Evolutionary conservation across 1,140 invertebrate species (phyloP).

Genomic region (Ips nitidus): DNA sequence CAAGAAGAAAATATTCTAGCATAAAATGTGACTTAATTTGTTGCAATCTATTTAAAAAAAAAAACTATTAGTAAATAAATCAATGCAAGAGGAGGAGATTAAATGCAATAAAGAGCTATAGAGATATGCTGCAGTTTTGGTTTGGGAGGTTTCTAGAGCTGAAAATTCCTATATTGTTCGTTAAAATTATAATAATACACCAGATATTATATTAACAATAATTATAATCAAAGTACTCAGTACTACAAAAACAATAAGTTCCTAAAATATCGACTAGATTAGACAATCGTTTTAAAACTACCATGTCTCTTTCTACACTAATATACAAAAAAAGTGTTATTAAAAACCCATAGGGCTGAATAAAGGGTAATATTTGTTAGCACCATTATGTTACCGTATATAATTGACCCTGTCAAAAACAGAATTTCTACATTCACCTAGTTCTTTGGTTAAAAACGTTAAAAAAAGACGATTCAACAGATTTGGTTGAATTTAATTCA

Average conservation of each 20-base stretch:
- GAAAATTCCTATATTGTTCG: too few relatives aligned
- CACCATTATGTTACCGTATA: conserved; percentile 11
- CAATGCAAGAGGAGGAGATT: too few relatives aligned
- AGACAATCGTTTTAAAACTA: conserved; percentile 27
- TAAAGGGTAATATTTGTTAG: conserved; percentile 15
- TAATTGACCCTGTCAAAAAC: conserved; percentile 29
- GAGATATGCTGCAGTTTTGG: too few relatives aligned
- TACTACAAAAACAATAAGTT: conserved; percentile 27
- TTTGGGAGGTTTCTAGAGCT: too few relatives aligned
- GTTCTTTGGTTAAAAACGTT: conserved; percentile 32
- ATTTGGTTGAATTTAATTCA: background rate
- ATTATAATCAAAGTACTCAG: conserved; percentile 37
- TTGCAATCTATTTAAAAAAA: background rate
- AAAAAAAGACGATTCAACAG: background rate
- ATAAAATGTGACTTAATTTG: too few relatives aligned
- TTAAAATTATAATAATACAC: too few relatives aligned
- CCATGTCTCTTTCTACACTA: background rate
- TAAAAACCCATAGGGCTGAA: conserved; percentile 23
- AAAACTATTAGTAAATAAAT: background rate
- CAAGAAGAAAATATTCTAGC: background rate
- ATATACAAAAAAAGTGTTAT: conserved; percentile 1
- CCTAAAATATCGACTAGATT: conserved; percentile 40
- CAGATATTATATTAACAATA: conserved; percentile 31
- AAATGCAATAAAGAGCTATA: background rate
- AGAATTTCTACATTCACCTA: conserved; percentile 17